These are phyloP conservation scores for Podabrus alpinus DNA, from an alignment of 2,888 invertebrate species.

Conservation along the genomic window DNA sequence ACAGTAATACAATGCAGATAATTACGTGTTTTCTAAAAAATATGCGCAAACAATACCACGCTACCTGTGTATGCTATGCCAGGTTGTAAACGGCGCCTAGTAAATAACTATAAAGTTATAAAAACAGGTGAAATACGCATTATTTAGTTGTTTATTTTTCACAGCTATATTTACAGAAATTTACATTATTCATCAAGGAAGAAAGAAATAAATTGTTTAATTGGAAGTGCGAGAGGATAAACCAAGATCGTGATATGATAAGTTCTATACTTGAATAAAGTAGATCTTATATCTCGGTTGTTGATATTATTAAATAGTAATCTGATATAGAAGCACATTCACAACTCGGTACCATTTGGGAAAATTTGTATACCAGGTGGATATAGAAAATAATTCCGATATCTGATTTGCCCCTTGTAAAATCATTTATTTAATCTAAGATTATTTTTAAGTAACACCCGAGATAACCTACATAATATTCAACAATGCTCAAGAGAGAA, in stretches of 20 bases:
- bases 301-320: conserved; percentile 33
- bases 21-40: conserved; percentile 53
- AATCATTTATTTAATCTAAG: neutral
- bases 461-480: neutral
- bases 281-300: conserved; percentile 32
- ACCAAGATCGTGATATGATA: conserved; percentile 24
- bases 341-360: neutral
- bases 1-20: conserved; percentile 53
- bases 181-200: neutral
- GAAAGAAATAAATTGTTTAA: neutral
- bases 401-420: neutral
- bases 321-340: conserved; percentile 23
- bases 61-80: conserved; percentile 43
- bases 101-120: neutral
- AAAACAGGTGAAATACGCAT: conserved; percentile 9
- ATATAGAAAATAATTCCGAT: neutral
- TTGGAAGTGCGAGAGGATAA: conserved; percentile 24
- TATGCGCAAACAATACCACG: conserved; percentile 47
- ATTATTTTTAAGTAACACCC: too few species aligned
- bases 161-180: neutral
- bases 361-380: neutral
- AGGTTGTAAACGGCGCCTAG: conserved; percentile 36
- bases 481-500: neutral
- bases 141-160: neutral
- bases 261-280: conserved; percentile 24